Evolutionary conservation across 2,888 invertebrate genomes (phyloP).

Genomic region (Flabesymbios commensalis): DNA sequence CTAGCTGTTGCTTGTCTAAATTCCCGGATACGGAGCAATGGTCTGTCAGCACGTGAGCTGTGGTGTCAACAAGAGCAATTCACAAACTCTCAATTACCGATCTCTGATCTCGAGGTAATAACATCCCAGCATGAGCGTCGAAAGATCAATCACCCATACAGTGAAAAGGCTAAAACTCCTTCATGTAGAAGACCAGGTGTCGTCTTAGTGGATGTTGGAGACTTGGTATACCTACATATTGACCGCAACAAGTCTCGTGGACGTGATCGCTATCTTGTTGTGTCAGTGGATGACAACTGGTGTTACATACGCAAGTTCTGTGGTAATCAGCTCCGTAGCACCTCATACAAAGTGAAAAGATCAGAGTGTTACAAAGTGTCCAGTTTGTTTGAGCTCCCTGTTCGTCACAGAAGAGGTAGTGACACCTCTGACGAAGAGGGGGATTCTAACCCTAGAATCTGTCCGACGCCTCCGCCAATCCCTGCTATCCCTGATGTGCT

Average conservation of each 20-base stretch:
- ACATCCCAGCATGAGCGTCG: slow-evolving; percentile 22
- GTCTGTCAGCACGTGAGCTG: slow-evolving; percentile 35
- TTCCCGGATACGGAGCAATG: slow-evolving; percentile 27
- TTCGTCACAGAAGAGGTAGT: too few relatives aligned
- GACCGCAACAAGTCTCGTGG: slow-evolving; percentile 4
- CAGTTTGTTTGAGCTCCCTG: too few relatives aligned
- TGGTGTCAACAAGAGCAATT: slow-evolving; percentile 36
- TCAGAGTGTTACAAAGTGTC: too few relatives aligned
- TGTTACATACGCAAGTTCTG: too few relatives aligned
- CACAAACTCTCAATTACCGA: slow-evolving; percentile 28
- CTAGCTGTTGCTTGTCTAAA: slow-evolving; percentile 29
- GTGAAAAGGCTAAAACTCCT: slow-evolving; percentile 29
- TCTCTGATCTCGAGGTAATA: slow-evolving; percentile 25
- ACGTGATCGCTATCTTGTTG: slow-evolving; percentile 3
- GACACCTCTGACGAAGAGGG: too few relatives aligned
- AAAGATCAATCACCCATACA: slow-evolving; percentile 27
- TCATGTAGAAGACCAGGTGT: not conserved
- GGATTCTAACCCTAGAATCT: too few relatives aligned
- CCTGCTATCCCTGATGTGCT: too few relatives aligned
- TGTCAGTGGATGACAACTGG: too few relatives aligned
- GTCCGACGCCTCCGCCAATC: too few relatives aligned
- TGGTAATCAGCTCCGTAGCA: too few relatives aligned
- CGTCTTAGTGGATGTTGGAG: not conserved
- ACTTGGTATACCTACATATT: slow-evolving; percentile 7
- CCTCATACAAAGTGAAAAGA: too few relatives aligned